phyloP scores from a whole-genome alignment of 2,113 vertebrate species.

The Ochotona curzoniae region DNA sequence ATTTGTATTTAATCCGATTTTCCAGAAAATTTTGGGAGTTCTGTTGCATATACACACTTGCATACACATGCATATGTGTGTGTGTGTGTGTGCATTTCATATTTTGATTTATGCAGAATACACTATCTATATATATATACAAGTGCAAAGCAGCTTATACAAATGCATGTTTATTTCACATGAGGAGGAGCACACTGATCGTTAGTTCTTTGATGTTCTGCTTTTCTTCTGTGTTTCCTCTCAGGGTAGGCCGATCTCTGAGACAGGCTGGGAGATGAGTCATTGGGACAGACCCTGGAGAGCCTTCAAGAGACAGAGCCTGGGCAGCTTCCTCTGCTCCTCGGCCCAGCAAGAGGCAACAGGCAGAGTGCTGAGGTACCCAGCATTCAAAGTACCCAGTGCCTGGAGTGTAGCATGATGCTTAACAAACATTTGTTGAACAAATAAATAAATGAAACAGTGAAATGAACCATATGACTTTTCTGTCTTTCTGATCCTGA shows the following conservation, averaged over 20 bases:
- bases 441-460: not conserved
- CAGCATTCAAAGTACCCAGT: not conserved
- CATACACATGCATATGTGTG: fast-evolving
- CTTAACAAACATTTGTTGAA: not conserved
- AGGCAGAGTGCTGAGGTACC: no score
- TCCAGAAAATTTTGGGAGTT: no score
- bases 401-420: no score
- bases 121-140: not conserved
- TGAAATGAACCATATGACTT: not conserved
- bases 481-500: not conserved
- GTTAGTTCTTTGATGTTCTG: conserved; percentile 31
- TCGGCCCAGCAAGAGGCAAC: not conserved
- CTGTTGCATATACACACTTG: not conserved
- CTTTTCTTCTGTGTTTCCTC: not conserved
- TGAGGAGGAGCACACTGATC: conserved; percentile 3
- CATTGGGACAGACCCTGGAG: not conserved
- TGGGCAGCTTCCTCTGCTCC: not conserved
- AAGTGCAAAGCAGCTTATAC: not conserved
- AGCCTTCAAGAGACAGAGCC: not conserved
- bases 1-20: no score
- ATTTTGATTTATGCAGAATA: no score
- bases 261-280: not conserved
- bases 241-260: not conserved
- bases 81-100: not conserved
- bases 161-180: conserved; percentile 53